phyloP scores from a whole-genome alignment of 2,888 invertebrate genomes.

The Agyllia agylla region DNA sequence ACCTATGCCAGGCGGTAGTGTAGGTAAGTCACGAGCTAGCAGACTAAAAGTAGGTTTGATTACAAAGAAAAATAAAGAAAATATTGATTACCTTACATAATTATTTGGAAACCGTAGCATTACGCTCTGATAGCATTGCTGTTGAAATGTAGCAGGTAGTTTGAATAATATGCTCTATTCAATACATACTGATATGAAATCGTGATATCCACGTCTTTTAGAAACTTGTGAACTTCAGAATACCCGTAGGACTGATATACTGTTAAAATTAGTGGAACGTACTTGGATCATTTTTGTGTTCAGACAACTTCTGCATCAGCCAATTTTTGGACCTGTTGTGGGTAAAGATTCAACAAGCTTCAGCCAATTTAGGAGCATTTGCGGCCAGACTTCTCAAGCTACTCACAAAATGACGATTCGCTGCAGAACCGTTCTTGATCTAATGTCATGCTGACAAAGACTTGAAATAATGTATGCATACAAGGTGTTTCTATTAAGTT shows the following conservation, averaged over 20 bases:
- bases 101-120: not conserved
- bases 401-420: not conserved
- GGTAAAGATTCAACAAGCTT: not conserved
- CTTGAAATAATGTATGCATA: not conserved
- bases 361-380: not conserved
- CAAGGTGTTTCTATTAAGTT: not conserved
- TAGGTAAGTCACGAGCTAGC: not conserved
- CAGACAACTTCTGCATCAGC: not conserved
- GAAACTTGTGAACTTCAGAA: too few species aligned
- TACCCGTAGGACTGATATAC: too few species aligned
- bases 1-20: not conserved
- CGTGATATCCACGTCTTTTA: not conserved
- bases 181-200: not conserved
- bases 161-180: too few species aligned
- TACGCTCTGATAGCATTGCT: not conserved
- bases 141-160: too few species aligned
- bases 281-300: not conserved
- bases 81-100: not conserved
- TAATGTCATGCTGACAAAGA: not conserved
- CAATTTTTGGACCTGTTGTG: not conserved
- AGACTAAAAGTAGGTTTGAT: not conserved
- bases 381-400: not conserved
- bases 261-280: not conserved
- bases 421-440: not conserved
- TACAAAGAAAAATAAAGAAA: not conserved